A percentile compares a stretch with the other conserved stretches of the same genome.
Conservation (phyloP, 2,888 invertebrate species). For the Phyllotreta cruciferae region DNA sequence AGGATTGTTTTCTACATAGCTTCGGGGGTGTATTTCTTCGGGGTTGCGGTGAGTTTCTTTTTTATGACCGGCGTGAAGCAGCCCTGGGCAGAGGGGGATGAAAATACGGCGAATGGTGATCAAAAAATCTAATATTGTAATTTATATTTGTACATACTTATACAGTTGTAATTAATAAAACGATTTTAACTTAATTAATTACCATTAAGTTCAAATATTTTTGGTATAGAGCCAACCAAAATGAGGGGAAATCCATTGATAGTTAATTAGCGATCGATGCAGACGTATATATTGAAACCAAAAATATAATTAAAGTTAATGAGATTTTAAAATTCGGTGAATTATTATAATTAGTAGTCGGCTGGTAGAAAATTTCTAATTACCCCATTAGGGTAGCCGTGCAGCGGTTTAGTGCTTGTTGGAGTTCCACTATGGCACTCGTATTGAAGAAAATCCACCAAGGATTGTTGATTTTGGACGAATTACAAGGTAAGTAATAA, state of each 20-base stretch:
- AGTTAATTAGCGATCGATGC: too few species aligned
- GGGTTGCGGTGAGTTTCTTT: conserved; percentile 51
- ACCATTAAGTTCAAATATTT: too few species aligned
- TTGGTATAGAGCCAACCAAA: too few species aligned
- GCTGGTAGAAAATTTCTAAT: conserved; percentile 1
- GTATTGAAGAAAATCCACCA: conserved; percentile 55
- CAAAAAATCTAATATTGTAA: neutral
- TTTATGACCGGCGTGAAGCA: conserved; percentile 14
- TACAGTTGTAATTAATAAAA: too few species aligned
- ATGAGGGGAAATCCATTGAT: too few species aligned
- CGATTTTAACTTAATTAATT: too few species aligned
- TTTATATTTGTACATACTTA: too few species aligned
- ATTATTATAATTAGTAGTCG: neutral
- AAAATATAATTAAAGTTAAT: neutral
- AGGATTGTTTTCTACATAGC: conserved; percentile 84
- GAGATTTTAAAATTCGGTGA: neutral
- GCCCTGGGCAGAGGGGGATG: conserved; percentile 12
- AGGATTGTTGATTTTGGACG: conserved; percentile 48
- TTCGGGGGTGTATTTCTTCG: conserved; percentile 78
- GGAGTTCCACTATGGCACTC: conserved; percentile 55
- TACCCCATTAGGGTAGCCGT: neutral
- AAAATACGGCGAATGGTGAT: conserved; percentile 1
- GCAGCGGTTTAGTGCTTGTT: conserved; percentile 1
- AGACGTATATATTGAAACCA: neutral
- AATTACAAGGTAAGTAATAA: conserved; percentile 37